Evolutionary conservation across 2,797 vertebrate species (phyloP), one percentile per base, ranked within the genome.

Genomic region (Cyprinella venusta): DNA sequence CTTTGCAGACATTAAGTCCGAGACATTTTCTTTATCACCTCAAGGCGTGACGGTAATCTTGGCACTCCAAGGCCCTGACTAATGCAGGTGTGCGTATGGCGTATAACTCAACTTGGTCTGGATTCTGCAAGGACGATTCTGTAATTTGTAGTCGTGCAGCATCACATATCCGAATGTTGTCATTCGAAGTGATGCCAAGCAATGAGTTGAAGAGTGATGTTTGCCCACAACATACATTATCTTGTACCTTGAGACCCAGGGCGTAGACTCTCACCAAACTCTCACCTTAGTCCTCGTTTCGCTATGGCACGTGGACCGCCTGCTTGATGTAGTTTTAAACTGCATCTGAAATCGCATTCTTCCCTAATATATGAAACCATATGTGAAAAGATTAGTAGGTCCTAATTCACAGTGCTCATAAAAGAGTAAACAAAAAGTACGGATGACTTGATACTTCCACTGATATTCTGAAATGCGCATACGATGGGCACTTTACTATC

Each of bases 1-100:
- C 69, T 74, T 71, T 84, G 54, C 68, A 36, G 76, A 70, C 82
- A 76, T 86, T 86, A 68, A 80, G 65, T 77, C 40, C 69, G 75
- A 85, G 69, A 78, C 56, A 78, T 64, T 65, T 61, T 67, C 70
- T 81, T 84, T 78, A 86, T 79, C 83, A 76, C 72, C 83, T 79
- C 48, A 79, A 85, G 78, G n/a, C 54, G 61, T 67, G 72, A 30
- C 26, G 7, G 42, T 67, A 72, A 54, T 74, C 67, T 48, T 30
- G 65, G 61, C 76, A 52, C 33, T 61, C 76, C 36, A 61, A 42
- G 50, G 76, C 76, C 61, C 65, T 56, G 79, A 71, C 61, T 64
- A 79, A 65, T 85, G 84, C 64, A n/a, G 8, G 69, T 79, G 67
- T 79, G 67, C 50, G 4, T 61, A 26, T 0, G n/a, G 19, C 5